Evolutionary conservation across 2,113 vertebrate genomes (phyloP), one percentile per base, ranked within the genome.

Genomic region (Archocentrus centrarchus): DNA sequence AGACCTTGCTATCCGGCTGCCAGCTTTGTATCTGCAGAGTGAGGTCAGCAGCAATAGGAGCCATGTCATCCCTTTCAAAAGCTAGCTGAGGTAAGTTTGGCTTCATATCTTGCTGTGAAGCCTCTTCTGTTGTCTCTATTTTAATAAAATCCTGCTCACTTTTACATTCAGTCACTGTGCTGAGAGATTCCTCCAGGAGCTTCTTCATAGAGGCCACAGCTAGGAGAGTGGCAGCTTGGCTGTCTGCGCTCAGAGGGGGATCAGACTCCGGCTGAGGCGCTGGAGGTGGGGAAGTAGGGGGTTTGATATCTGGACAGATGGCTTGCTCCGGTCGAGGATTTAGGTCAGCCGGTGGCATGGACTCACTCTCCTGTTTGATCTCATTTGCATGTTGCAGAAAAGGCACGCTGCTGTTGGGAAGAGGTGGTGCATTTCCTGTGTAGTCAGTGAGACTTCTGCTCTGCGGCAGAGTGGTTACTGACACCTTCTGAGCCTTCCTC

Each of bases 191-290:
- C 73, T 96, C 95, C 89, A 96, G 90, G 1, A 95, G 95, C 59
- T 95, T 96, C 89, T 96, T 96, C 95, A 96, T 96, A 1, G 95
- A 96, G 61, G 95, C 95, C 84, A 96, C 96, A 1, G 94, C 96
- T 3, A 95, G 91, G 84, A 96, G 94, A 44, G 95, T 95, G 75
- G 94, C 94, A 13, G 93, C 92, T 53, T 95, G 94, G 86, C 86
- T 95, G 81, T 96, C 95, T n/a, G 85, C 66, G 22, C 60, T 78
- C 58, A 89, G 37, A 70, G 86, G 77, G 50, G 84, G 79, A 58
- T 96, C 94, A 2, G 81, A 60, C 68, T 94, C 94, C 17, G 50
- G 78, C 91, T 84, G 91, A 24, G 81, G 75, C 50, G 57, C 88
- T 39, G 88, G 73, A 75, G 73, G 30, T 39, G 81, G 79, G 79